These are phyloP conservation scores for Cephus pulcher DNA, from an alignment of 2,888 invertebrate species.

Conservation along the genomic window DNA sequence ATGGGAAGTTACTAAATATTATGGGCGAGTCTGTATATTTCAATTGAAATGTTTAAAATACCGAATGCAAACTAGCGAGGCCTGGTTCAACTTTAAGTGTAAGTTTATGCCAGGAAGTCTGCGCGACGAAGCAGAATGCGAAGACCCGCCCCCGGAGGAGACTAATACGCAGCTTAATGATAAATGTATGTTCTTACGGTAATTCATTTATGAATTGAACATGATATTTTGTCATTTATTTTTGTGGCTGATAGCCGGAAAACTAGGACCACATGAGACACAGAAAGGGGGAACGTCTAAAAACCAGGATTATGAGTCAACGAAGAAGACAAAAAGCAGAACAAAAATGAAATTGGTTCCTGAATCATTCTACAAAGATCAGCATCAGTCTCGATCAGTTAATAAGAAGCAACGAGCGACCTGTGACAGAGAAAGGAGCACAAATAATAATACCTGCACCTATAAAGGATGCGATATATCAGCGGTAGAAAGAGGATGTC, in stretches of 20 bases:
- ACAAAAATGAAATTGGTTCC: background rate
- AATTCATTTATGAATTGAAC: background rate
- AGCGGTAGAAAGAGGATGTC: background rate
- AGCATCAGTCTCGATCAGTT: background rate
- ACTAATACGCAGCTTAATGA: background rate
- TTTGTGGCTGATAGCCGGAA: background rate
- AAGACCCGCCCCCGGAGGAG: conserved; percentile 17
- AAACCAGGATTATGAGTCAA: background rate
- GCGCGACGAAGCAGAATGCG: conserved; percentile 32
- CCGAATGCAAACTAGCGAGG: conserved; percentile 45
- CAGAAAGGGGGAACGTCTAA: background rate
- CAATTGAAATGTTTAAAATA: conserved; percentile 48
- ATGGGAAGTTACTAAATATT: conserved; percentile 52
- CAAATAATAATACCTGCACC: background rate
- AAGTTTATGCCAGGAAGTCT: conserved; percentile 45
- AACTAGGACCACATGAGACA: background rate
- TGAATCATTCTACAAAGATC: background rate
- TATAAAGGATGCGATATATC: background rate
- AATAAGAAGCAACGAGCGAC: background rate
- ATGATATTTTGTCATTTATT: background rate
- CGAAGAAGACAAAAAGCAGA: background rate
- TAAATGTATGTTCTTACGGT: background rate
- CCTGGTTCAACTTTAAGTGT: conserved; percentile 46
- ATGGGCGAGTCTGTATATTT: conserved; percentile 45
- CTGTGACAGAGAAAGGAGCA: background rate